phyloP scores from a whole-genome alignment of 1,140 invertebrate species.

The Vanessa tameamea region DNA sequence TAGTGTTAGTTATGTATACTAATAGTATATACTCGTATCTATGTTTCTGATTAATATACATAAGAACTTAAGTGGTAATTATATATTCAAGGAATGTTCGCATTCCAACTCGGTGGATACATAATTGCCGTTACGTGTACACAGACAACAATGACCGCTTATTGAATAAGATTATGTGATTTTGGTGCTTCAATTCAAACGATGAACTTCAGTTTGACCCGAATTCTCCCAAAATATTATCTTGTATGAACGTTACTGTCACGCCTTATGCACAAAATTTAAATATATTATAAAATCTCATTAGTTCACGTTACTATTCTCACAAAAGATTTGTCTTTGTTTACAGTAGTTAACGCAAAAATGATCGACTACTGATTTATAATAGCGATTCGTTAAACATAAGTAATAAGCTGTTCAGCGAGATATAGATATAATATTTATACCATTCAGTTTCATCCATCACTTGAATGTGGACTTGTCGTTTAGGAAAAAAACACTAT shows the following conservation, averaged over 20 bases:
- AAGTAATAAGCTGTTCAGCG: too few species aligned
- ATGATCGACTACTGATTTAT: too few species aligned
- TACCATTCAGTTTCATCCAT: too few species aligned
- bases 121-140: conserved; percentile 30
- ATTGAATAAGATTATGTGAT: conserved; percentile 7
- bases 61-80: conserved; percentile 13
- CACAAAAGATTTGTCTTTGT: too few species aligned
- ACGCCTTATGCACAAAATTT: too few species aligned
- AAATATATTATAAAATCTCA: too few species aligned
- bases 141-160: conserved; percentile 3
- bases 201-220: conserved; percentile 7
- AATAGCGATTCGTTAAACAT: too few species aligned
- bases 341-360: too few species aligned
- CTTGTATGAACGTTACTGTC: background rate
- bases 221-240: background rate
- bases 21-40: background rate
- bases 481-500: too few species aligned
- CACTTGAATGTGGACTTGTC: too few species aligned
- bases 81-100: conserved; percentile 32
- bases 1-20: background rate
- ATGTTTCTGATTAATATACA: conserved; percentile 7
- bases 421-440: too few species aligned
- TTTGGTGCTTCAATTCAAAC: background rate
- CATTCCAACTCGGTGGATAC: conserved; percentile 22
- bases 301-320: too few species aligned